Evolutionary conservation across 2,113 vertebrate species (phyloP).

Genomic region (Crotalus tigris): DNA sequence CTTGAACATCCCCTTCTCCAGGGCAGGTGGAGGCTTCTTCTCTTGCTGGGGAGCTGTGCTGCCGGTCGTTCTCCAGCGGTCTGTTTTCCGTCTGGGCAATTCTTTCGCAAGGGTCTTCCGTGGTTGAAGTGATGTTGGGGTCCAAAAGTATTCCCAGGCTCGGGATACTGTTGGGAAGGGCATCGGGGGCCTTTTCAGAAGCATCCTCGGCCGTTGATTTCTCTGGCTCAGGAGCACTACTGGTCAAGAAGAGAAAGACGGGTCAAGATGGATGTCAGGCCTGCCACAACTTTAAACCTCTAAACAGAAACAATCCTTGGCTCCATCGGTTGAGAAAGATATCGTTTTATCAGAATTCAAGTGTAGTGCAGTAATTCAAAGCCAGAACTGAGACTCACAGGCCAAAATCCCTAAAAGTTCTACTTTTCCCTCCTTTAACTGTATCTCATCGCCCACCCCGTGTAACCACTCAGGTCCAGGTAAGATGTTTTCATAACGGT

Average conservation of each 20-base stretch:
- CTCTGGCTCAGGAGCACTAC: conserved; percentile 54
- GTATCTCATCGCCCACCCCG: too few species aligned
- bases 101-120: conserved; percentile 56
- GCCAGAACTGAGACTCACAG: too few species aligned
- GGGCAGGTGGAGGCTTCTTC: conserved; percentile 11
- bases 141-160: conserved; percentile 25
- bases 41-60: conserved; percentile 5
- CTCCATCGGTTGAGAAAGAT: too few species aligned
- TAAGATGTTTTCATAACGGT: too few species aligned
- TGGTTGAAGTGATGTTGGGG: conserved; percentile 52
- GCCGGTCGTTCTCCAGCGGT: conserved; percentile 19
- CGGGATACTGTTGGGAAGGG: conserved; percentile 36
- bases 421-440: too few species aligned
- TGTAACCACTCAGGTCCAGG: too few species aligned
- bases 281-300: not conserved
- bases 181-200: conserved; percentile 25
- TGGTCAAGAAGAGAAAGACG: not conserved
- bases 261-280: not conserved
- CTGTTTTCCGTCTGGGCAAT: conserved; percentile 34
- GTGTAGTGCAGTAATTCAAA: too few species aligned
- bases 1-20: conserved; percentile 27
- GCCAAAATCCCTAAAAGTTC: too few species aligned
- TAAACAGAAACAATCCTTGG: too few species aligned
- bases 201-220: conserved; percentile 24
- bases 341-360: too few species aligned